A percentile compares a stretch with the other conserved stretches of the same genome.
phyloP scores from a whole-genome alignment of 2,888 invertebrate genomes.

The Chaetogeoica ovagalla region DNA sequence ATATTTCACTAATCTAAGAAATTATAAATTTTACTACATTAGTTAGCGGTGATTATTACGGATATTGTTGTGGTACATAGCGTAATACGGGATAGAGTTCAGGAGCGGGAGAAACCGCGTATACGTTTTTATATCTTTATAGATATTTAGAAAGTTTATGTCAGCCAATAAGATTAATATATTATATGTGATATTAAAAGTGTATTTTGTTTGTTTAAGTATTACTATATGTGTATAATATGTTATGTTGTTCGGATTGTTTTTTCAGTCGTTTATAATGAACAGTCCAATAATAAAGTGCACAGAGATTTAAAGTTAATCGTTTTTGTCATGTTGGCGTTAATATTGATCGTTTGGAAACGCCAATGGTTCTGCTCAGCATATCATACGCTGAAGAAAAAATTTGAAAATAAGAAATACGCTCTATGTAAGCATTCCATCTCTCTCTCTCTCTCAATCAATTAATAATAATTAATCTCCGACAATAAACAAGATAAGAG shows the following conservation, averaged over 20 bases:
- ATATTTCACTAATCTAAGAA: too few relatives aligned
- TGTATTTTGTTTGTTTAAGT: neutral
- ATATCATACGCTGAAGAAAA: constrained; percentile 4
- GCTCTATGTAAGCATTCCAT: constrained; percentile 20
- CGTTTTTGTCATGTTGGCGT: constrained; percentile 24
- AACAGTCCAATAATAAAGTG: constrained; percentile 18
- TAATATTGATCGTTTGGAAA: constrained; percentile 42
- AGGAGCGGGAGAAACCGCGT: too few relatives aligned
- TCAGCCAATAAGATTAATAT: too few relatives aligned
- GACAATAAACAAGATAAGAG: too few relatives aligned
- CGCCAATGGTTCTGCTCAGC: neutral
- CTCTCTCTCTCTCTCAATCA: neutral
- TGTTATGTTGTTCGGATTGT: neutral
- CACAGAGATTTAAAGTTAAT: constrained; percentile 28
- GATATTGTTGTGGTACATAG: too few relatives aligned
- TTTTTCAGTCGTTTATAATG: constrained; percentile 7
- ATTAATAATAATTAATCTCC: too few relatives aligned
- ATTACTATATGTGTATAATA: neutral
- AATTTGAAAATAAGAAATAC: constrained; percentile 38
- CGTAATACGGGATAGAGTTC: too few relatives aligned
- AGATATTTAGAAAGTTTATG: too few relatives aligned
- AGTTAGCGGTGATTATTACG: too few relatives aligned
- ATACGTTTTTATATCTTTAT: too few relatives aligned
- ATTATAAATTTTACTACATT: too few relatives aligned
- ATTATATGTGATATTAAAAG: too few relatives aligned